phyloP scores from a whole-genome alignment of 2,888 invertebrate genomes.

The Eumacrocentrus americanus region DNA sequence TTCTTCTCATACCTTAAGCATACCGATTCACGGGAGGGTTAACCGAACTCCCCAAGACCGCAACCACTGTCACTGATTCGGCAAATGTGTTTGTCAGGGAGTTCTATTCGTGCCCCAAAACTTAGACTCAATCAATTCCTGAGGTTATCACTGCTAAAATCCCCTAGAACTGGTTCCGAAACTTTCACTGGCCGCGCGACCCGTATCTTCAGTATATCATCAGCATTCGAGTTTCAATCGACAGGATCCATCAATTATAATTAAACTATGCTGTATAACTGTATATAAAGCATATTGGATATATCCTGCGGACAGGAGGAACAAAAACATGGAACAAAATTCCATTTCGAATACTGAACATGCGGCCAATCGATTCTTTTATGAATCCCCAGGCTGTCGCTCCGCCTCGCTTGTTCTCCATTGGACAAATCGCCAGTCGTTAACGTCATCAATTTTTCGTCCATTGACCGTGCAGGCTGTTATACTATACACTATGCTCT shows the following conservation, averaged over 20 bases:
- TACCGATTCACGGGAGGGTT: slow-evolving; percentile 1
- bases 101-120: too few species aligned
- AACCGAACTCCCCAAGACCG: slow-evolving; percentile 10
- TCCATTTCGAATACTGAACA: background rate
- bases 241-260: background rate
- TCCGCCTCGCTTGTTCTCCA: too few species aligned
- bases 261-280: background rate
- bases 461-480: background rate
- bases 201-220: background rate
- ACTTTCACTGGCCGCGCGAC: background rate
- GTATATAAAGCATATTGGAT: too few species aligned
- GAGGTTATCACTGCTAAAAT: background rate
- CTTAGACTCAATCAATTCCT: background rate
- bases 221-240: background rate
- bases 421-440: background rate
- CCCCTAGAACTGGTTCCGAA: background rate
- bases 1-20: background rate
- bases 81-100: background rate
- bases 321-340: background rate
- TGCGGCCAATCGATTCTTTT: background rate
- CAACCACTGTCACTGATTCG: slow-evolving; percentile 6
- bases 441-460: background rate
- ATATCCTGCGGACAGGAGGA: too few species aligned
- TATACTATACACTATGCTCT: background rate
- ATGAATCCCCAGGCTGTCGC: too few species aligned